Percentiles rank a stretch among this genome's conserved stretches.
phyloP scores from a whole-genome alignment of 2,113 vertebrate species.

The Rallus limicola region DNA sequence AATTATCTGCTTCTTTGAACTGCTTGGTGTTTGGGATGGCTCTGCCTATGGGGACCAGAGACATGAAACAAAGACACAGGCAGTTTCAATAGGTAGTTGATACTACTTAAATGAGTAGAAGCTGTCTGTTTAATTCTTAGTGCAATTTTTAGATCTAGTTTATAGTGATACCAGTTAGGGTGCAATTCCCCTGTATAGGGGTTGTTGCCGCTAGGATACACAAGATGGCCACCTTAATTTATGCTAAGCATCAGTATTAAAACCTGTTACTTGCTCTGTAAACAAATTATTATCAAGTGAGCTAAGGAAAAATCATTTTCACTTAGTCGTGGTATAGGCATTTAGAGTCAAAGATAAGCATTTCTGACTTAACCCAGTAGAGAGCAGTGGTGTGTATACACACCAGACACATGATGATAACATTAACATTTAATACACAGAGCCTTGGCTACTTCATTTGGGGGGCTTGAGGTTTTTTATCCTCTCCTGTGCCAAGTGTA shows the following conservation, averaged over 20 bases:
- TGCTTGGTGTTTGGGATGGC: constrained; percentile 60
- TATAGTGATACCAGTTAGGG: not conserved
- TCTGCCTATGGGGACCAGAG: constrained; percentile 42
- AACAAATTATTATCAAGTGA: constrained; percentile 4
- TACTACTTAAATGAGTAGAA: not conserved
- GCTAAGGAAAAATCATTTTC: not conserved
- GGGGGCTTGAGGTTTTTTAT: not conserved
- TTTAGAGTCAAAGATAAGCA: constrained; percentile 26
- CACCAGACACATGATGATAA: not conserved
- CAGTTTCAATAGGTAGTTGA: not conserved
- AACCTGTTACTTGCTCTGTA: constrained; percentile 5
- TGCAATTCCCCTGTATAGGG: not conserved
- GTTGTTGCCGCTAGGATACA: not conserved
- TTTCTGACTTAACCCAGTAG: constrained; percentile 61
- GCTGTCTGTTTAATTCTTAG: not conserved
- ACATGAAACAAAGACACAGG: constrained; percentile 22
- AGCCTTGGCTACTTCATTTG: not conserved
- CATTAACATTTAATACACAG: not conserved
- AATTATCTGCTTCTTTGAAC: constrained; percentile 68
- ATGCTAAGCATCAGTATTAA: not conserved
- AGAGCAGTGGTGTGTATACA: constrained; percentile 57
- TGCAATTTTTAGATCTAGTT: not conserved
- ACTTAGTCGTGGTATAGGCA: not conserved
- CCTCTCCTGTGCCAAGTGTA: not conserved
- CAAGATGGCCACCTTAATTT: not conserved